Conservation (phyloP, 2,113 vertebrate species). For the Paratilapia polleni region DNA sequence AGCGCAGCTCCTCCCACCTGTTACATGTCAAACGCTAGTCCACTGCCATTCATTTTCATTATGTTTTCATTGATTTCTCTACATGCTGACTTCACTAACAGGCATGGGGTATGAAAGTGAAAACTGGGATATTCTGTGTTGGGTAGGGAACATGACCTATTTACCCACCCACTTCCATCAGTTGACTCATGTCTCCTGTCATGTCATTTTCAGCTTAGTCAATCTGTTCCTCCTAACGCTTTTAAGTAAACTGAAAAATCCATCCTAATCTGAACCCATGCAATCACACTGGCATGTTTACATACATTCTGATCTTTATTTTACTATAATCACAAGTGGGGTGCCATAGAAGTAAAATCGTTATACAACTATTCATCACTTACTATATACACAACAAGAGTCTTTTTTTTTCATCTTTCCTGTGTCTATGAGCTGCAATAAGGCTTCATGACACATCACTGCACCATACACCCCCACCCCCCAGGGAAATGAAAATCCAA, state of each 20-base stretch:
- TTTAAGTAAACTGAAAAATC: slow-evolving; percentile 52
- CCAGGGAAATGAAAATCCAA: slow-evolving; percentile 28
- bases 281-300: slow-evolving; percentile 28
- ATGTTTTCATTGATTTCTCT: slow-evolving; percentile 52
- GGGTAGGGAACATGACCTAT: slow-evolving; percentile 65
- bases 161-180: slow-evolving; percentile 63
- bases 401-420: neutral
- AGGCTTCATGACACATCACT: neutral
- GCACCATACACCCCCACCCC: neutral
- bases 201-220: slow-evolving; percentile 64
- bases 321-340: slow-evolving; percentile 1
- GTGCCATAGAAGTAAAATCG: neutral
- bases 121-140: slow-evolving; percentile 39
- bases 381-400: neutral
- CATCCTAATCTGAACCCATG: slow-evolving; percentile 26
- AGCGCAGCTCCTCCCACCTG: slow-evolving; percentile 47
- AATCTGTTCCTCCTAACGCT: slow-evolving; percentile 53
- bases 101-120: slow-evolving; percentile 22
- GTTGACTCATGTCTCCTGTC: slow-evolving; percentile 62
- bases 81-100: slow-evolving; percentile 35
- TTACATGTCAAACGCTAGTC: slow-evolving; percentile 29
- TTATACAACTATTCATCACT: neutral
- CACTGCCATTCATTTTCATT: slow-evolving; percentile 49
- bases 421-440: slow-evolving; percentile 12
- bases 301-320: slow-evolving; percentile 5